Evolutionary conservation across 37 sponge, comb jelly and placozoan genomes (phyloP).

Genomic region (Ianthella basta): DNA sequence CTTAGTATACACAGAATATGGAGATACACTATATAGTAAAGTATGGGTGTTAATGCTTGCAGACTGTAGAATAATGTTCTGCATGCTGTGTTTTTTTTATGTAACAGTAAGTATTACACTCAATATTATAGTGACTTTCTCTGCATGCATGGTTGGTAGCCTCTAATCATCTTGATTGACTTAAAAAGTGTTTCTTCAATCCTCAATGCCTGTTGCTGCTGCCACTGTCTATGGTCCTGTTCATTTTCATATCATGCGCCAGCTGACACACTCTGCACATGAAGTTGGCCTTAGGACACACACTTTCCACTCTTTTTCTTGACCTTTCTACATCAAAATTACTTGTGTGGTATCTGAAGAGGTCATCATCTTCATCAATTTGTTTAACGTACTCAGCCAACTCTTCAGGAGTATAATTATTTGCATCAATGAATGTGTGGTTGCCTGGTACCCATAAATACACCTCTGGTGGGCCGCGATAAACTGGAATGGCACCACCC

Average conservation of each 20-base stretch:
- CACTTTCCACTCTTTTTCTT: not conserved
- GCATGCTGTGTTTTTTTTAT: too few species aligned
- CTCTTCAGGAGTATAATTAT: constrained; percentile 11
- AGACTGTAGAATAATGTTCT: too few species aligned
- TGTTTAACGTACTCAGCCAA: constrained; percentile 20
- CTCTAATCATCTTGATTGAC: too few species aligned
- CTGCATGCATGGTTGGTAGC: too few species aligned
- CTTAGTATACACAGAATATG: too few species aligned
- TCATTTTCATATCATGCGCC: not conserved
- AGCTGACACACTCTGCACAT: constrained; percentile 4
- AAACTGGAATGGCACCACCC: constrained; percentile 18
- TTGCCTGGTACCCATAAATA: constrained; percentile 32
- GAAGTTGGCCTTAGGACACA: not conserved
- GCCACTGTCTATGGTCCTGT: not conserved
- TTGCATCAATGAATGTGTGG: constrained; percentile 32
- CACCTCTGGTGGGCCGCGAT: constrained; percentile 8
- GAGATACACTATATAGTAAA: too few species aligned
- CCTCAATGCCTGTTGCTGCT: too few species aligned
- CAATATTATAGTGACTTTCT: too few species aligned
- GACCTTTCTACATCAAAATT: constrained; percentile 18
- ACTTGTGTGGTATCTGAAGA: constrained; percentile 22
- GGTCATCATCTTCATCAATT: constrained; percentile 10
- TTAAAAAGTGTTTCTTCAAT: too few species aligned
- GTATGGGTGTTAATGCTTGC: too few species aligned
- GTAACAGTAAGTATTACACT: too few species aligned